A percentile compares a stretch with the other conserved stretches of the same genome.
Conservation (phyloP, 37 sponge, comb jelly and placozoan species). For the Halisarca cf. caerulea region DNA sequence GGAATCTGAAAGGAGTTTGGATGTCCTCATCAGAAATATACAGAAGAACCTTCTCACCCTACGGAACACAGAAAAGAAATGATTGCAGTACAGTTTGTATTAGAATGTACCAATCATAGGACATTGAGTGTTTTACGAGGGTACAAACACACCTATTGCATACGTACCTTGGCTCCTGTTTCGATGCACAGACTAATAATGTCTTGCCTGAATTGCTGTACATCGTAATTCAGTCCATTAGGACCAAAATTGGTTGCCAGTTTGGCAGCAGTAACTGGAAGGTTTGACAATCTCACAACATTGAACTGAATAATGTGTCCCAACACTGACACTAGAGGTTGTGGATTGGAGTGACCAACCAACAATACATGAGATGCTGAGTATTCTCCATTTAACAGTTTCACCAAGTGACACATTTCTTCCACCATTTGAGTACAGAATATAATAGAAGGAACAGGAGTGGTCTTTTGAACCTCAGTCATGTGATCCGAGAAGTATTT, state of each 20-base stretch:
- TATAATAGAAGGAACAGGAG: neutral
- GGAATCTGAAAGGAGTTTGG: constrained; percentile 25
- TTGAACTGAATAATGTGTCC: constrained; percentile 47
- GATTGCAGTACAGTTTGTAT: too few relatives aligned
- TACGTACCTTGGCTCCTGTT: constrained; percentile 63
- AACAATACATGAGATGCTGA: constrained; percentile 49
- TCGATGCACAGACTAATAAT: constrained; percentile 44
- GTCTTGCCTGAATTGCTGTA: constrained; percentile 33
- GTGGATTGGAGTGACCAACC: constrained; percentile 58
- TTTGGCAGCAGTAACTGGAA: neutral
- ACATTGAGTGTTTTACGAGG: too few relatives aligned
- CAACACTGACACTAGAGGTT: constrained; percentile 36
- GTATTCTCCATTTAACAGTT: constrained; percentile 32
- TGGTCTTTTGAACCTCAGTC: neutral
- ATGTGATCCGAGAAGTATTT: neutral
- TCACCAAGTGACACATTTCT: constrained; percentile 36
- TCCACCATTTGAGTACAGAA: constrained; percentile 32
- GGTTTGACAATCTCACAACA: constrained; percentile 35
- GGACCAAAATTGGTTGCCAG: neutral
- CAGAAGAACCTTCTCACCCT: constrained; percentile 45
- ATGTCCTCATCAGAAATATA: neutral
- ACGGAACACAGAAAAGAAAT: neutral
- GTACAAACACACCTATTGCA: neutral
- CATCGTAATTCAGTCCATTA: neutral
- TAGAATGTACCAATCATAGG: too few relatives aligned